phyloP scores from a whole-genome alignment of 2,888 invertebrate genomes.

The Rotaria macrura region DNA sequence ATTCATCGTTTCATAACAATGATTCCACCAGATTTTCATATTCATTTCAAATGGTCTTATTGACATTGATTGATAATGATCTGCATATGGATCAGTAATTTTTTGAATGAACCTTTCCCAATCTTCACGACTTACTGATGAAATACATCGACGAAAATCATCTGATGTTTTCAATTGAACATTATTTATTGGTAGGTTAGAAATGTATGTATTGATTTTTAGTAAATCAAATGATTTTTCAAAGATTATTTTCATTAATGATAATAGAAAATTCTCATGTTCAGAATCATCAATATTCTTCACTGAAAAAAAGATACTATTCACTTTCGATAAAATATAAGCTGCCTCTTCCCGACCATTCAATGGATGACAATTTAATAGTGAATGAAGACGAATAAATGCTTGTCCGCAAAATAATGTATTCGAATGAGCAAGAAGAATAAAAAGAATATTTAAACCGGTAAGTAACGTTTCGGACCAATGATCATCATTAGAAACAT shows the following conservation, averaged over 20 bases:
- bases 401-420: slow-evolving; percentile 57
- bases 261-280: slow-evolving; percentile 58
- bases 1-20: slow-evolving; percentile 58
- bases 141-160: slow-evolving; percentile 55
- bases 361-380: slow-evolving; percentile 55
- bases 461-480: slow-evolving; percentile 56
- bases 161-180: slow-evolving; percentile 58
- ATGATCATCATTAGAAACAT: slow-evolving; percentile 43
- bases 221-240: slow-evolving; percentile 52
- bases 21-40: slow-evolving; percentile 57
- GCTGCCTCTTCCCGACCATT: slow-evolving; percentile 56
- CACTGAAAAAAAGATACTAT: slow-evolving; percentile 36
- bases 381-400: slow-evolving; percentile 57
- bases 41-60: slow-evolving; percentile 43
- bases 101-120: slow-evolving; percentile 52
- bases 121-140: slow-evolving; percentile 44
- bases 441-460: slow-evolving; percentile 35
- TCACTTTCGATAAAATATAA: slow-evolving; percentile 50
- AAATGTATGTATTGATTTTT: slow-evolving; percentile 42
- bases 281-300: slow-evolving; percentile 46
- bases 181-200: slow-evolving; percentile 53
- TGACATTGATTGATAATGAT: slow-evolving; percentile 54
- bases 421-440: slow-evolving; percentile 20
- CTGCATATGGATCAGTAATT: slow-evolving; percentile 54
- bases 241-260: slow-evolving; percentile 57